Percentiles rank a stretch among this genome's conserved stretches.
These are phyloP conservation scores for Ariopsis seemanni DNA, from an alignment of 2,113 vertebrate species.

Conservation along the genomic window DNA sequence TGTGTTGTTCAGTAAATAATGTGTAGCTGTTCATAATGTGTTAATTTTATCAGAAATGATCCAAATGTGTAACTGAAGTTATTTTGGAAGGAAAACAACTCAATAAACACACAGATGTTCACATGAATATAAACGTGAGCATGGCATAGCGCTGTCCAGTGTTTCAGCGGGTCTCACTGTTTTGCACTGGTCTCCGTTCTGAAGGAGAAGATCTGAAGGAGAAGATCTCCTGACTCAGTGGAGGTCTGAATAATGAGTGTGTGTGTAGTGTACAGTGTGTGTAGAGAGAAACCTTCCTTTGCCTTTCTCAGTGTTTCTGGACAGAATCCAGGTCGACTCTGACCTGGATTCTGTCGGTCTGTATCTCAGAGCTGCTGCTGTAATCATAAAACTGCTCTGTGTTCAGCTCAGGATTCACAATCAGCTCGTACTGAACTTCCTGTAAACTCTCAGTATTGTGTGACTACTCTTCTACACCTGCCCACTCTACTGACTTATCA, in stretches of 20 bases:
- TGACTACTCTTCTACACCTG: not conserved
- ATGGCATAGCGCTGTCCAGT: too few species aligned
- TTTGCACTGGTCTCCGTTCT: not conserved
- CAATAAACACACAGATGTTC: not conserved
- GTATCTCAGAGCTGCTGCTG: not conserved
- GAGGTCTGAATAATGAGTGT: too few species aligned
- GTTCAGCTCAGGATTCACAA: not conserved
- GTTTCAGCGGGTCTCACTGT: too few species aligned
- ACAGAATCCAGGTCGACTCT: too few species aligned
- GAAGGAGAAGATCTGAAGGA: not conserved
- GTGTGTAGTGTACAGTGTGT: not conserved
- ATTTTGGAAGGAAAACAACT: not conserved
- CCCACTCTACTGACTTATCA: not conserved
- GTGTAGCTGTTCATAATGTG: too few species aligned
- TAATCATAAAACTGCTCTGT: not conserved
- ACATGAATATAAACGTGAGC: not conserved
- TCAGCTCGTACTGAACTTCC: too few species aligned
- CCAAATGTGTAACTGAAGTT: not conserved
- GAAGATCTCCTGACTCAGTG: not conserved
- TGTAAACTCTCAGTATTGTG: too few species aligned
- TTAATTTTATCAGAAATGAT: not conserved
- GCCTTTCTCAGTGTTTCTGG: too few species aligned
- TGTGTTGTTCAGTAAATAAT: not conserved
- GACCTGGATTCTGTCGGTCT: not conserved
- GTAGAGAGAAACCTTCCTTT: not conserved